phyloP scores from a whole-genome alignment of 2,888 invertebrate genomes.

The Tipula vernalis region DNA sequence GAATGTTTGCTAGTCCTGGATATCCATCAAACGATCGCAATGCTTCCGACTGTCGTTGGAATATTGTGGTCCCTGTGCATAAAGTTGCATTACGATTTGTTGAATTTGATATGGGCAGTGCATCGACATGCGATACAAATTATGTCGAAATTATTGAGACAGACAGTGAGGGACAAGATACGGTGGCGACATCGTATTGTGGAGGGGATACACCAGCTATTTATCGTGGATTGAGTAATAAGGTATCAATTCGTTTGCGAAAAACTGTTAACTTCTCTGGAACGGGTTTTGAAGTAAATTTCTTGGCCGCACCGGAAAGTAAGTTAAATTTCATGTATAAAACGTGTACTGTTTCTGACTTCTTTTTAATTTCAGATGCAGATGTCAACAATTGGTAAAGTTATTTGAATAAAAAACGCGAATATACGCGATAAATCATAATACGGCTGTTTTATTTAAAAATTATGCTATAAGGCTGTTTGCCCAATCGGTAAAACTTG shows the following conservation, averaged over 20 bases:
- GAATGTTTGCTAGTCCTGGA: conserved; percentile 53
- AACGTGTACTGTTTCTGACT: not conserved
- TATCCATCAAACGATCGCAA: conserved; percentile 50
- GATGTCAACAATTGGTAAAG: not conserved
- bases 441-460: not conserved
- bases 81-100: conserved; percentile 39
- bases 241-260: conserved; percentile 46
- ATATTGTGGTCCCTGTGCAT: conserved; percentile 45
- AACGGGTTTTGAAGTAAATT: conserved; percentile 49
- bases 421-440: not conserved
- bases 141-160: conserved; percentile 50
- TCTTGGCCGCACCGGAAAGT: conserved; percentile 20
- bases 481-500: conserved; percentile 63
- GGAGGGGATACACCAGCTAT: conserved; percentile 44
- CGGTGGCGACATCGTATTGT: conserved; percentile 37
- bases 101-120: conserved; percentile 50
- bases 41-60: conserved; percentile 48
- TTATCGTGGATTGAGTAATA: conserved; percentile 41
- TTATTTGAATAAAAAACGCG: not conserved
- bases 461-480: conserved; percentile 13
- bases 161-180: conserved; percentile 23
- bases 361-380: not conserved
- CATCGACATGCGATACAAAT: conserved; percentile 47
- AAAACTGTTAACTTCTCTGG: conserved; percentile 58
- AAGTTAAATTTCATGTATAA: not conserved